Percentiles rank a stretch among this genome's conserved stretches.
phyloP scores from a whole-genome alignment of 2,888 invertebrate genomes.

The Calameuta filiformis region DNA sequence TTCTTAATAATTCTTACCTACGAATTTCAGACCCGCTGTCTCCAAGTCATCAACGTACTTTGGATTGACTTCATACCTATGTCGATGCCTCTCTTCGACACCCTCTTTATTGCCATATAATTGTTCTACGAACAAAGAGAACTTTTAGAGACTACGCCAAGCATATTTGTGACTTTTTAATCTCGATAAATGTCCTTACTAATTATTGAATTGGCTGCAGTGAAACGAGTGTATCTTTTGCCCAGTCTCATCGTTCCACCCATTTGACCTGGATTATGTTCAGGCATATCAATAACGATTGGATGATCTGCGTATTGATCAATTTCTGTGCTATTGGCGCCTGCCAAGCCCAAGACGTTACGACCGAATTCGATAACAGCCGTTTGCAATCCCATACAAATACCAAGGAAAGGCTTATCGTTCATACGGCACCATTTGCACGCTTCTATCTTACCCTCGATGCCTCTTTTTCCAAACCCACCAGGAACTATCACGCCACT shows the following conservation, averaged over 20 bases:
- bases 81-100: constrained; percentile 96
- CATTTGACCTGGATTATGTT: constrained; percentile 91
- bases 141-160: constrained; percentile 2
- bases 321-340: constrained; percentile 90
- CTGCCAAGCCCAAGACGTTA: constrained; percentile 80
- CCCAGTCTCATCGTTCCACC: constrained; percentile 99
- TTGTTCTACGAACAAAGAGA: constrained; percentile 68
- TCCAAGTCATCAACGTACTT: constrained; percentile 83
- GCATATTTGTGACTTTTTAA: background rate
- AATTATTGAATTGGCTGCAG: constrained; percentile 69
- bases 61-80: constrained; percentile 98
- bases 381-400: constrained; percentile 97
- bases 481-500: constrained; percentile 97
- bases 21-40: constrained; percentile 87
- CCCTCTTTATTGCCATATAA: constrained; percentile 81
- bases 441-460: constrained; percentile 96
- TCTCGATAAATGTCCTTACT: constrained; percentile 68
- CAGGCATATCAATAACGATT: constrained; percentile 98
- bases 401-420: constrained; percentile 91
- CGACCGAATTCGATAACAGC: constrained; percentile 96
- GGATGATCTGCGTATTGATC: constrained; percentile 79
- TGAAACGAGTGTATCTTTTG: constrained; percentile 87
- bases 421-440: constrained; percentile 93
- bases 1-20: constrained; percentile 69
- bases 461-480: constrained; percentile 95